These are phyloP conservation scores for Halichoerus grypus DNA, from an alignment of 2,113 vertebrate genomes.

Conservation along the genomic window DNA sequence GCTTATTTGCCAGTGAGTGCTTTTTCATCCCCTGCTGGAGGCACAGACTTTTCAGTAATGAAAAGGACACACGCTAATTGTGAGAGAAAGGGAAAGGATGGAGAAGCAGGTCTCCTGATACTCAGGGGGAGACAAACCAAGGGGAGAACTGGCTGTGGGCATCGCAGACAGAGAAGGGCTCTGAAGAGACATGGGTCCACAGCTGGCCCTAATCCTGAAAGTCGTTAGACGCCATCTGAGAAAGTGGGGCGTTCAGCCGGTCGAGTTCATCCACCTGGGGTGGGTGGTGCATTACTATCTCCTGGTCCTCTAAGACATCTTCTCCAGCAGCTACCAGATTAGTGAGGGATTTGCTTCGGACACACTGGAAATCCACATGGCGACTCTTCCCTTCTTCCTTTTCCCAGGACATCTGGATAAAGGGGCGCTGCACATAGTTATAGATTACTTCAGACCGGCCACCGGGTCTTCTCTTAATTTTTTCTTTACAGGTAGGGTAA, in stretches of 20 bases:
- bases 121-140: background rate
- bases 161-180: background rate
- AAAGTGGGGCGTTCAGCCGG: constrained; percentile 87
- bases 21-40: background rate
- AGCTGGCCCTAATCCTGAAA: constrained; percentile 82
- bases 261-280: constrained; percentile 92
- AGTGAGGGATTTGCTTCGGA: constrained; percentile 91
- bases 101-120: constrained; percentile 19
- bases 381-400: constrained; percentile 93
- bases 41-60: background rate
- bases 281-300: constrained; percentile 87
- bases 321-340: constrained; percentile 88
- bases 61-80: background rate
- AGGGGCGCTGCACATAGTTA: constrained; percentile 91
- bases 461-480: constrained; percentile 90
- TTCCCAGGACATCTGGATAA: constrained; percentile 93
- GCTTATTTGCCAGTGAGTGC: background rate
- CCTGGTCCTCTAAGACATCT: constrained; percentile 87
- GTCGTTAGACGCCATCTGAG: constrained; percentile 86
- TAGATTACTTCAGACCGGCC: constrained; percentile 92
- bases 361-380: constrained; percentile 92
- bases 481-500: constrained; percentile 92
- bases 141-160: background rate
- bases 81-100: background rate
- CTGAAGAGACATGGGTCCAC: background rate